phyloP scores from a whole-genome alignment of 2,888 invertebrate species.

The Thymelicus lineola region DNA sequence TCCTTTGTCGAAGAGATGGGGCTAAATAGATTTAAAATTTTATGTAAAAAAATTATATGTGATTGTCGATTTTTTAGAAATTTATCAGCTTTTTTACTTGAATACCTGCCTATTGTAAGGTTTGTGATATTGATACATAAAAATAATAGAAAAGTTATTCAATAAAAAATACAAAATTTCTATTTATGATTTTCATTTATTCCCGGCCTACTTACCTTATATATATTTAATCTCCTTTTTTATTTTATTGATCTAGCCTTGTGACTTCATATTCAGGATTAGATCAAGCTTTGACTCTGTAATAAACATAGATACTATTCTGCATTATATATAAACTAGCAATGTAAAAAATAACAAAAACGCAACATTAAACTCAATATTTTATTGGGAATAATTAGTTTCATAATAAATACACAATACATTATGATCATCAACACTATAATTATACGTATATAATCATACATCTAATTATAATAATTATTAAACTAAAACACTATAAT shows the following conservation, averaged over 20 bases:
- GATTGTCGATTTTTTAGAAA: slow-evolving; percentile 66
- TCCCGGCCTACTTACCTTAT: background rate
- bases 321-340: too few species aligned
- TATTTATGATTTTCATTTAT: slow-evolving; percentile 52
- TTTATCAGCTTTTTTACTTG: slow-evolving; percentile 76
- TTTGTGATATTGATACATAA: slow-evolving; percentile 78
- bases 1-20: slow-evolving; percentile 46
- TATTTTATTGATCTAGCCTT: too few species aligned
- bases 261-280: too few species aligned
- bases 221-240: too few species aligned
- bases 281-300: too few species aligned
- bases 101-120: slow-evolving; percentile 73
- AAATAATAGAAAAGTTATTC: slow-evolving; percentile 76
- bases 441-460: slow-evolving; percentile 67
- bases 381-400: slow-evolving; percentile 81
- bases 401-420: slow-evolving; percentile 78
- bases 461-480: slow-evolving; percentile 52
- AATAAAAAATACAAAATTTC: slow-evolving; percentile 82
- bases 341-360: slow-evolving; percentile 21
- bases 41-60: slow-evolving; percentile 11
- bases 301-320: too few species aligned
- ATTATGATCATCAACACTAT: slow-evolving; percentile 73
- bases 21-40: slow-evolving; percentile 15
- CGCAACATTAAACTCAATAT: slow-evolving; percentile 71
- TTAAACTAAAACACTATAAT: slow-evolving; percentile 27